These are phyloP conservation scores for Egretta garzetta DNA, from an alignment of 2,113 vertebrate genomes.

Conservation along the genomic window DNA sequence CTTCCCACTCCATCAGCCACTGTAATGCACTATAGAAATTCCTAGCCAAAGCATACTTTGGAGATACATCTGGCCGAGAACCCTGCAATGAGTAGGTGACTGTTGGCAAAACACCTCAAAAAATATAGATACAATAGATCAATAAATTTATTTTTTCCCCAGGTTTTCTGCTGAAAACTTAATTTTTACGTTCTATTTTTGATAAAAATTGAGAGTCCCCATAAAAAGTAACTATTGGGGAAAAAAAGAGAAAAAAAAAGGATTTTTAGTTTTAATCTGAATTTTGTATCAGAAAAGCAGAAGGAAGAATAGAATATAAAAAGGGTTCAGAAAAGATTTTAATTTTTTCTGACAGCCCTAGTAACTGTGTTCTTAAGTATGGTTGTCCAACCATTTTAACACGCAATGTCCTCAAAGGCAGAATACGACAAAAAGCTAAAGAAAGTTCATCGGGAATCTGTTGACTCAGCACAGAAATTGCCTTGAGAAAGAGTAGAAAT, in stretches of 20 bases:
- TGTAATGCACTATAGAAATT: background rate
- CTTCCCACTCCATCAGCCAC: background rate
- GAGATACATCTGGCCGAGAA: background rate
- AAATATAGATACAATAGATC: background rate
- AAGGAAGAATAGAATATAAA: background rate
- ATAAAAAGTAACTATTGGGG: accelerated
- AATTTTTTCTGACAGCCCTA: background rate
- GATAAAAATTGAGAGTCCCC: background rate
- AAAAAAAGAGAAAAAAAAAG: background rate
- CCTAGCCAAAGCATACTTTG: background rate
- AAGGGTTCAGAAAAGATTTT: background rate
- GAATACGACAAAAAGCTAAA: background rate
- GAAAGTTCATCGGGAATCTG: background rate
- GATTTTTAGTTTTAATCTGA: background rate
- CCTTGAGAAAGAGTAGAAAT: background rate
- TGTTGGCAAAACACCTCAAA: background rate
- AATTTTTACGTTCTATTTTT: background rate
- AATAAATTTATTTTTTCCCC: background rate
- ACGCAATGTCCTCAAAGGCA: background rate
- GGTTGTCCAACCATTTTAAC: background rate
- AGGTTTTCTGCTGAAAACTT: background rate
- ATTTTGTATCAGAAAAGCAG: background rate
- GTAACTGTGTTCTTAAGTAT: background rate
- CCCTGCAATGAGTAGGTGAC: background rate
- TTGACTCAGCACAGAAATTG: background rate